Conservation (phyloP, 2,797 vertebrate genomes). For the Psittacula derbiana region DNA sequence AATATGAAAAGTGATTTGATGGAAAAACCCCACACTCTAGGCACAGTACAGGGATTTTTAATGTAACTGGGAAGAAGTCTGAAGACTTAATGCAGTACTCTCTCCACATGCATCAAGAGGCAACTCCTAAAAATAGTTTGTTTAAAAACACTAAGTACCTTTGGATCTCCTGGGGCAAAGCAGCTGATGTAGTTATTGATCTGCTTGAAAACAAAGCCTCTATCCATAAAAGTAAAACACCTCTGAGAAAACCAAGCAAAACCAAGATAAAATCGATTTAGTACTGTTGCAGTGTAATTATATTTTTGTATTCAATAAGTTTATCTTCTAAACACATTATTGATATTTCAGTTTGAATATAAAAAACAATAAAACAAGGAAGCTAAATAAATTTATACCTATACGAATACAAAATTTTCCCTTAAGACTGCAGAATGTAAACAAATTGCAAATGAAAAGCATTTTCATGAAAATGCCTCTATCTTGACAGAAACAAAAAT, state of each 20-base stretch:
- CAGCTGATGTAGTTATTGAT: conserved; percentile 98
- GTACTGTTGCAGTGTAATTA: not conserved
- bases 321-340: not conserved
- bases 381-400: not conserved
- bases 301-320: not conserved
- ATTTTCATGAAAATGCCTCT: not conserved
- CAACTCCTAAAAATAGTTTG: not conserved
- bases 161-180: conserved; percentile 93
- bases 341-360: not conserved
- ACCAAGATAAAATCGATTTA: not conserved
- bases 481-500: not conserved
- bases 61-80: not conserved
- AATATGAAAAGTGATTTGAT: not conserved
- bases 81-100: not conserved
- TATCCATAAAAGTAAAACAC: conserved; percentile 97
- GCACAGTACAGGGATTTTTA: not conserved
- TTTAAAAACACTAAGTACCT: conserved; percentile 77
- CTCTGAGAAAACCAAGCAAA: conserved; percentile 76
- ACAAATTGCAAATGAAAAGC: not conserved
- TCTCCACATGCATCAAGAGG: not conserved
- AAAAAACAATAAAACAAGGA: not conserved
- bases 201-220: conserved; percentile 96
- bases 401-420: not conserved
- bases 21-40: not conserved
- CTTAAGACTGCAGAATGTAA: not conserved